Base-by-base conservation (phyloP, 2,888 invertebrate genomes). In the Euplagia quadripunctaria region DNA sequence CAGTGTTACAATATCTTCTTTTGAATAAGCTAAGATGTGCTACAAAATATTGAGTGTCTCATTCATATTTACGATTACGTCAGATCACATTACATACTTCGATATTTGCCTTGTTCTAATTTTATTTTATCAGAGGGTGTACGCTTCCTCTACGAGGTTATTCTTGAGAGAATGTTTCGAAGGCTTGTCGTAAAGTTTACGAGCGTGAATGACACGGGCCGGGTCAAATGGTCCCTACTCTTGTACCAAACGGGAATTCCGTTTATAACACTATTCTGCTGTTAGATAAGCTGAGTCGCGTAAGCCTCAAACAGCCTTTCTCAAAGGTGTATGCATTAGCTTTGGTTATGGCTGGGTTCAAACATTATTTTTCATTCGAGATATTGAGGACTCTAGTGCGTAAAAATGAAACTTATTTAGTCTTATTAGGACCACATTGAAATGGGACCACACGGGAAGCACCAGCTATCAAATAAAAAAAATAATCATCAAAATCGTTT, bases 161-260 rank as follows among this genome's bases (percentile, higher is more conserved):
- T 88, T 86, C 88, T 85, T 86, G 83, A 82, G 78, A 80, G 82
- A 80, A 83, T 86, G 85, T 86, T 86, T 86, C 79, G 80, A 84
- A 85, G 80, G 84, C 80, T 74, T 76, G 72, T 87, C 88, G 87
- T 91, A 91, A 91, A 91, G 71, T 91, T 91, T 91, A 91, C 87
- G 91, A 88, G 84, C 82, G 75, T 74, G 82, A 80, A 85, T 86
- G 87, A 85, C 87, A 86, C 73, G 85, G 80, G 78, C 75, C 76
- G 87, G 89, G 89, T 90, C 90, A 87, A 88, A 87, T 80, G 82
- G 79, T 81, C 80, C 71, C 73, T 69, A 75, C 68, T 71, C 68
- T 69, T 75, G 76, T 78, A 79, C 71, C 77, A 81, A 87, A 88
- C 85, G 85, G 85, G 84, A 86, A 87, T 88, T 87, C 82, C 84